Evolutionary conservation across 1,140 invertebrate species (phyloP).

Genomic region (Stegodyphus mimosarum): DNA sequence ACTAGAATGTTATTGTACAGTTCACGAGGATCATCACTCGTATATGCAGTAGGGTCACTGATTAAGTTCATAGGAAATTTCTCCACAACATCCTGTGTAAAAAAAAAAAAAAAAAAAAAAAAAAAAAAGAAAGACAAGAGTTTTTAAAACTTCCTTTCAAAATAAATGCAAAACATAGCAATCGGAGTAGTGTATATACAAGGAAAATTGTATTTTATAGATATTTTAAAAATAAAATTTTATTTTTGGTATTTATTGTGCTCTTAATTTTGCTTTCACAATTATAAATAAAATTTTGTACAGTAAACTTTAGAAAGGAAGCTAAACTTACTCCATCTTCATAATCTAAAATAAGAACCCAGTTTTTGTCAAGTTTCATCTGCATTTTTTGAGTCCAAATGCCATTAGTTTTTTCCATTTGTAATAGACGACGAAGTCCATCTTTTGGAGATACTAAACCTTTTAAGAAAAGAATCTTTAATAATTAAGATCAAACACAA

Average conservation of each 20-base stretch:
- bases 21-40: constrained; percentile 84
- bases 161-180: too few species aligned
- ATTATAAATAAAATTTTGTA: not conserved
- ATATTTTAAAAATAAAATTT: not conserved
- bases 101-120: not conserved
- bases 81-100: constrained; percentile 83
- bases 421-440: constrained; percentile 92
- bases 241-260: too few species aligned
- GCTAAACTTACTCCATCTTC: constrained; percentile 86
- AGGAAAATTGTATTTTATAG: too few species aligned
- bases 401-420: constrained; percentile 96
- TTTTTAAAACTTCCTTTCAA: too few species aligned
- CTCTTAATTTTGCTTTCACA: not conserved
- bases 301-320: not conserved
- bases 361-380: constrained; percentile 84
- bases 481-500: not conserved
- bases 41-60: constrained; percentile 95
- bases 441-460: constrained; percentile 71
- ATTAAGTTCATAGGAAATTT: constrained; percentile 92
- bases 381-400: constrained; percentile 99
- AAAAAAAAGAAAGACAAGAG: too few species aligned
- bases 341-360: constrained; percentile 96
- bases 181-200: too few species aligned
- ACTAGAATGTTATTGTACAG: constrained; percentile 98
- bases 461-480: constrained; percentile 13